Conservation (phyloP, 2,797 vertebrate species). For the Kryptopterus vitreolus region DNA sequence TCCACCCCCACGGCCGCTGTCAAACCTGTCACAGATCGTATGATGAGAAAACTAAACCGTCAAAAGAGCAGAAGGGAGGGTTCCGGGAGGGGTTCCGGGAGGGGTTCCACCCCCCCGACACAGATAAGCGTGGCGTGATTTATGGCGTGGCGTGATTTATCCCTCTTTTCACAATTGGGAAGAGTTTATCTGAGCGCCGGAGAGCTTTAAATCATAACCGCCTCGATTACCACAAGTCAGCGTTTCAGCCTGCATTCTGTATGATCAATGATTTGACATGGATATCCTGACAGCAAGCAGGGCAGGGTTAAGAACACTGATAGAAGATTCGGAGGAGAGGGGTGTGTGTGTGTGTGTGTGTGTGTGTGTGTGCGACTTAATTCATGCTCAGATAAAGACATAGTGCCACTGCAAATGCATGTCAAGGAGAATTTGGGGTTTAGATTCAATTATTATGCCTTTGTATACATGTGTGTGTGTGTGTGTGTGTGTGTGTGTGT, state of each 20-base stretch:
- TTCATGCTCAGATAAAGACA: conserved; percentile 17
- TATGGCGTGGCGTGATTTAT: conserved; percentile 41
- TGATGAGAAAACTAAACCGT: not conserved
- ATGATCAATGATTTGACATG: conserved; percentile 36
- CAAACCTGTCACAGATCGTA: conserved; percentile 32
- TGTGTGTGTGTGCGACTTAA: not conserved
- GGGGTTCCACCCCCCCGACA: too few species aligned
- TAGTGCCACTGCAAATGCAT: not conserved
- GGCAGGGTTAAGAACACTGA: conserved; percentile 24
- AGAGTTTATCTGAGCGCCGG: conserved; percentile 43
- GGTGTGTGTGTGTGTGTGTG: not conserved
- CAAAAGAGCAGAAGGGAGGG: not conserved
- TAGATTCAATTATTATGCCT: conserved; percentile 25
- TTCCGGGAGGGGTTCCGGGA: too few species aligned
- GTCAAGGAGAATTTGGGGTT: conserved; percentile 22
- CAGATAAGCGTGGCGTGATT: conserved; percentile 21
- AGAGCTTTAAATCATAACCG: conserved; percentile 44
- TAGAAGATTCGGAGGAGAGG: conserved; percentile 14
- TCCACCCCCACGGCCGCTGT: too few species aligned
- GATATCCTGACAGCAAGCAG: conserved; percentile 29
- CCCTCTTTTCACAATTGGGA: conserved; percentile 48
- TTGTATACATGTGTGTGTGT: conserved; percentile 3
- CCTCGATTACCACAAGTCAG: conserved; percentile 44
- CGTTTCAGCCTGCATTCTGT: conserved; percentile 28
- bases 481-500: conserved; percentile 17